Conservation (phyloP, 2,888 invertebrate species). For the Chelonus formosanus region DNA sequence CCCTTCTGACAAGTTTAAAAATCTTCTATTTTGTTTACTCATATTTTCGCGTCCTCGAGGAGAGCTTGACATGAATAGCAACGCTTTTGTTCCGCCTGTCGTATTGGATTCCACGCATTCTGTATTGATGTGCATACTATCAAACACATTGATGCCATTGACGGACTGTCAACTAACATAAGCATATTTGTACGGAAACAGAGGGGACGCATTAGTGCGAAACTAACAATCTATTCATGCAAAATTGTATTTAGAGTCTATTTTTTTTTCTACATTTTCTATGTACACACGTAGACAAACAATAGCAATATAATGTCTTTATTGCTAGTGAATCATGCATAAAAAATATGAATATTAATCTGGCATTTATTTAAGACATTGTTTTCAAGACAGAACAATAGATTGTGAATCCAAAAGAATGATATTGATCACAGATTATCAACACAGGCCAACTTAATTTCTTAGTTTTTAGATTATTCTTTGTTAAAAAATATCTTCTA, state of each 20-base stretch:
- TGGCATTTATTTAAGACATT: background rate
- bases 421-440: no score
- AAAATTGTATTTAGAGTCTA: background rate
- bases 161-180: background rate
- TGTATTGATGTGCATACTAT: constrained; percentile 16
- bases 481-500: no score
- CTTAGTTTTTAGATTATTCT: no score
- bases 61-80: background rate
- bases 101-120: constrained; percentile 12
- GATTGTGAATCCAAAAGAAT: no score
- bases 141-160: constrained; percentile 8
- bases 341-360: background rate
- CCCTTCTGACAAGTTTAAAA: constrained; percentile 3
- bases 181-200: constrained; percentile 3
- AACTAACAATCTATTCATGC: constrained; percentile 8
- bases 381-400: background rate
- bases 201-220: constrained; percentile 1
- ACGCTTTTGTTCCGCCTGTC: constrained; percentile 6
- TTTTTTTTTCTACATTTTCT: background rate
- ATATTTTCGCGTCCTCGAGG: constrained; percentile 1
- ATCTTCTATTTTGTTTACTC: constrained; percentile 10
- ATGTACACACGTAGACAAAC: background rate
- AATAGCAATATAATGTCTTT: no score
- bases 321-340: background rate
- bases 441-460: no score